These are phyloP conservation scores for Dallia pectoralis DNA, from an alignment of 2,797 vertebrate genomes.

Conservation along the genomic window DNA sequence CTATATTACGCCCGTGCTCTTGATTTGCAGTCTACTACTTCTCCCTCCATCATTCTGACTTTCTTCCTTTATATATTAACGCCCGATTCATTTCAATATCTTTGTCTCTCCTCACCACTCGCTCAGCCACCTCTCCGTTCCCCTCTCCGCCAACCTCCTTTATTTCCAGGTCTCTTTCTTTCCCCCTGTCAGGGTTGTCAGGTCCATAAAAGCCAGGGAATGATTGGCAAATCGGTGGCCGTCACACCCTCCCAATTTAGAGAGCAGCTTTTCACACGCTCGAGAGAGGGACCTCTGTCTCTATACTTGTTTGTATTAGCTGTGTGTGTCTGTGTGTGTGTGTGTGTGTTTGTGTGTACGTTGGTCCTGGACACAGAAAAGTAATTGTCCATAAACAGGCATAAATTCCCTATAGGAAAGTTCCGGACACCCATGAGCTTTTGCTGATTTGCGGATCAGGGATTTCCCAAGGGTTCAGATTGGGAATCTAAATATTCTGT, in stretches of 20 bases:
- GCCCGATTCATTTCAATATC: slow-evolving; percentile 1
- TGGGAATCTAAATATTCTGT: slow-evolving; percentile 38
- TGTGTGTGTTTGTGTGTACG: slow-evolving; percentile 33
- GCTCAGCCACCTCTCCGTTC: slow-evolving; percentile 12
- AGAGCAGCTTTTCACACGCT: slow-evolving; percentile 57
- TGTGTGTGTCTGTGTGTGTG: slow-evolving; percentile 40
- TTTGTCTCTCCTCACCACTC: slow-evolving; percentile 2
- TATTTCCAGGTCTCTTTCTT: slow-evolving; percentile 4
- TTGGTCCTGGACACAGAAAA: slow-evolving; percentile 16
- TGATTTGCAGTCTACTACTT: not conserved
- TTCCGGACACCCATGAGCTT: slow-evolving; percentile 46
- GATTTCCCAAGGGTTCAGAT: slow-evolving; percentile 43
- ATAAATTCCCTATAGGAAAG: slow-evolving; percentile 15
- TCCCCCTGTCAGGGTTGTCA: slow-evolving; percentile 44
- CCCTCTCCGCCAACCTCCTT: slow-evolving; percentile 19
- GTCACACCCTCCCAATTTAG: slow-evolving; percentile 52
- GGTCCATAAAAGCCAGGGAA: slow-evolving; percentile 49
- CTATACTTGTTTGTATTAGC: slow-evolving; percentile 28
- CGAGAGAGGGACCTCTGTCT: slow-evolving; percentile 43
- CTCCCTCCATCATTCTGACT: not conserved
- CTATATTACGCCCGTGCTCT: not conserved
- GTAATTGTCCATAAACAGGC: slow-evolving; percentile 30
- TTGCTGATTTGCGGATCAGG: slow-evolving; percentile 39
- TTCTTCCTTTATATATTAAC: not conserved
- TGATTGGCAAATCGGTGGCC: slow-evolving; percentile 51